Conservation (phyloP, 2,888 invertebrate species). For the Coelopa pilipes region DNA sequence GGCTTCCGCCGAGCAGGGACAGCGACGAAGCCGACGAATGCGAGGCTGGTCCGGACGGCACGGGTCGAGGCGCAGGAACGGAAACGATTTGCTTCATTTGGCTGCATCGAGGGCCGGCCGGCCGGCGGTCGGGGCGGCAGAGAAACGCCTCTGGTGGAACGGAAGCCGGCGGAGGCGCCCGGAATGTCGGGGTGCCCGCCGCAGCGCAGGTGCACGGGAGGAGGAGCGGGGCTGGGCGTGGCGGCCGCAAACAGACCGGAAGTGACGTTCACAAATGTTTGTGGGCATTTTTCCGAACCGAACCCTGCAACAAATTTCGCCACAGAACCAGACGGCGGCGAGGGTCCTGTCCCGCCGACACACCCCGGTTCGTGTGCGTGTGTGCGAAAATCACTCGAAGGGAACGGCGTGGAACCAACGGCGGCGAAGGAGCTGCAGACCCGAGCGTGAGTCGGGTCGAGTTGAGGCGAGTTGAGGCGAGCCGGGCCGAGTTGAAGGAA, state of each 20-base stretch:
- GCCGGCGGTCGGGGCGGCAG: background rate
- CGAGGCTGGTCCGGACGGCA: too few relatives aligned
- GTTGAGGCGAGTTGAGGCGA: too few relatives aligned
- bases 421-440: background rate
- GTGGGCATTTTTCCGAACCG: slow-evolving; percentile 17
- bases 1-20: background rate
- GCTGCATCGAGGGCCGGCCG: background rate
- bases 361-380: background rate
- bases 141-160: background rate
- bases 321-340: background rate
- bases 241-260: slow-evolving; percentile 28
- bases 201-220: background rate
- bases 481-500: background rate
- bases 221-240: too few relatives aligned
- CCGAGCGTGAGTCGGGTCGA: background rate
- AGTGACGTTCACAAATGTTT: slow-evolving; percentile 29
- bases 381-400: slow-evolving; percentile 25
- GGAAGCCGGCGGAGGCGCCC: background rate
- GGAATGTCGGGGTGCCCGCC: background rate
- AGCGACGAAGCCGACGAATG: too few relatives aligned
- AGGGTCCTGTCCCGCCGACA: background rate
- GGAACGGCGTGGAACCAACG: slow-evolving; percentile 22
- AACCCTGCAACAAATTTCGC: slow-evolving; percentile 6
- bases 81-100: slow-evolving; percentile 35
- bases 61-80: background rate